Base-by-base conservation (phyloP, 2,888 invertebrate genomes). In the Urechis unicinctus region DNA sequence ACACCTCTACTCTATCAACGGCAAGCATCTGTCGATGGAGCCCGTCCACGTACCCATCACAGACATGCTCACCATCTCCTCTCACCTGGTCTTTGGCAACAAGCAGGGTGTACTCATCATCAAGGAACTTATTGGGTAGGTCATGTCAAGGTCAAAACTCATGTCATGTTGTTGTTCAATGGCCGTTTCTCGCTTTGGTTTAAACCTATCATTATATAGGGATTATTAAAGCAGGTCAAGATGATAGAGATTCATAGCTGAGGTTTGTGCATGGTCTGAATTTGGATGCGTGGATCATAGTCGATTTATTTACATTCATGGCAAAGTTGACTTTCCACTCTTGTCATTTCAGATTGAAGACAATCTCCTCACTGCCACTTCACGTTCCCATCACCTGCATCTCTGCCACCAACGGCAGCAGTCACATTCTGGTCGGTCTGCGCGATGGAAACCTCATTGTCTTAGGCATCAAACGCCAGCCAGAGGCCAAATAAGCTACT, bases 381-480 rank as follows among this genome's bases (percentile, higher is more conserved):
- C 65, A 69, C 45, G 68, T 71, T 1, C 72, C 75, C 22, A 63
- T 77, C 17, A 68, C 70, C 45, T 72, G 73, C 58, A 50, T 78
- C 21, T 61, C 69, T 17, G 60, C 75, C 9, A 73, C 75, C 56
- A 68, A 68, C 52, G 67, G 66, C 53, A 71, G 69, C 66, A 83
- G 83, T 36, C 85, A 85, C 65, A 77, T 85, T 52, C 71, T 85
- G 59, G 83, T 81, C 1, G 83, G 84, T 1, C 73, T 85, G 21
- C 75, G 81, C 1, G 84, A 85, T 67, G 85, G 85, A 1, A 78
- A 77, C 60, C 70, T 78, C 4, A 78, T 78, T 59, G 72, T 78
- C 36, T 66, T 78, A 3, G 72, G 73, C 2, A 68, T 68, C 29
- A 72, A 73, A 51, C 66, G 66, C 29, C 59, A 57, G 17, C 55